phyloP scores from a whole-genome alignment of 2,888 invertebrate species.

The Abscondita cerata region DNA sequence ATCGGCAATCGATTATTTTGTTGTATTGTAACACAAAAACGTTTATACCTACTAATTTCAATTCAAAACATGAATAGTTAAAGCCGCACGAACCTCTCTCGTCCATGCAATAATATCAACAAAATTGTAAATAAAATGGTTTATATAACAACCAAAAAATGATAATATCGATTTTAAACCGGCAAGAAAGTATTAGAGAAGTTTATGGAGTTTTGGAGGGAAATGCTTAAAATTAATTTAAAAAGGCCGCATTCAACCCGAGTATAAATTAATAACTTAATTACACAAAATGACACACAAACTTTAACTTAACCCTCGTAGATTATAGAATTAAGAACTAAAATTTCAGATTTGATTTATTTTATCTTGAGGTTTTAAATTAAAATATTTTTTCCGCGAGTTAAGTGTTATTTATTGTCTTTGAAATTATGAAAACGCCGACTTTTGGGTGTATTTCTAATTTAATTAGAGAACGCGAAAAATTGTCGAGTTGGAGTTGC shows the following conservation, averaged over 20 bases:
- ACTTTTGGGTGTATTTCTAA: no score
- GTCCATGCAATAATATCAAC: constrained; percentile 19
- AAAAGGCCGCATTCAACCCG: constrained; percentile 27
- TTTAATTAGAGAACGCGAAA: no score
- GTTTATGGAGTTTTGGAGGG: no score
- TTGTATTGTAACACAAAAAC: no score
- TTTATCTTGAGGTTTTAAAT: constrained; percentile 26
- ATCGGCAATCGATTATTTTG: no score
- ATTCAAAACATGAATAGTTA: constrained; percentile 36
- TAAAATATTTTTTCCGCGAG: constrained; percentile 23
- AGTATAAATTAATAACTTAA: constrained; percentile 37
- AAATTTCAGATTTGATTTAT: constrained; percentile 32
- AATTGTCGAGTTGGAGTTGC: no score
- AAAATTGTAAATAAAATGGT: background rate
- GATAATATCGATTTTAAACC: background rate
- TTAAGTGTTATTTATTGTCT: constrained; percentile 17
- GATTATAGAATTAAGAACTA: constrained; percentile 32
- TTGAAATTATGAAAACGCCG: background rate
- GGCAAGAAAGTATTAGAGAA: background rate
- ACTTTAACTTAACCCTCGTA: constrained; percentile 32
- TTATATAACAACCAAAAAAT: background rate
- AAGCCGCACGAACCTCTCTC: constrained; percentile 31
- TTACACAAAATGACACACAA: constrained; percentile 34
- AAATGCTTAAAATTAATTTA: no score
- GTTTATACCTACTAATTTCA: constrained; percentile 29